phyloP scores from a whole-genome alignment of 2,113 vertebrate genomes.

The Hipposideros armiger region DNA sequence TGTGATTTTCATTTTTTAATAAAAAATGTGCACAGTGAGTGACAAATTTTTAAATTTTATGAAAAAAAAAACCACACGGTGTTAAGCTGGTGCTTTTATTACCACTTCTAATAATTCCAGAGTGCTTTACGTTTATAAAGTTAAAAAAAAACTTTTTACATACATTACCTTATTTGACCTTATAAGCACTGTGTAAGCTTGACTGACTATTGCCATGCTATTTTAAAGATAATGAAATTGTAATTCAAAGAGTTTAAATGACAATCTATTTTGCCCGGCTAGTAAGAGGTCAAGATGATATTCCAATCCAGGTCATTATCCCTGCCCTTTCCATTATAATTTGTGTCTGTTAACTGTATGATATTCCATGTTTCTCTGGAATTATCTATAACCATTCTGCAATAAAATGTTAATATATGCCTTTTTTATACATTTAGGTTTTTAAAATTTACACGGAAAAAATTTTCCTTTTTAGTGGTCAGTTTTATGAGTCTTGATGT shows the following conservation, averaged over 20 bases:
- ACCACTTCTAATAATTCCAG: not conserved
- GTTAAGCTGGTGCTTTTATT: not conserved
- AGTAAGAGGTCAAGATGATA: not conserved
- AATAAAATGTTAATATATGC: not conserved
- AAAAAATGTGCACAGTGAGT: not conserved
- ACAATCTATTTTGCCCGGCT: not conserved
- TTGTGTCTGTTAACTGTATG: not conserved
- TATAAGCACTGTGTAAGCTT: not conserved
- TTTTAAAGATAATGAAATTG: slow-evolving; percentile 12
- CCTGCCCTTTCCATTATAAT: not conserved
- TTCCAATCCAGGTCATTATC: not conserved
- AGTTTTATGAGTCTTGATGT: not conserved
- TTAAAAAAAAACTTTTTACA: not conserved
- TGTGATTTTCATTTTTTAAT: slow-evolving; percentile 22
- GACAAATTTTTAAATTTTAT: not conserved
- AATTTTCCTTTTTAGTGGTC: not conserved
- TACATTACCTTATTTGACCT: not conserved
- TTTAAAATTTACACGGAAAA: not conserved
- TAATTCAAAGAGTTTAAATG: not conserved
- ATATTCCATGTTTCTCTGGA: not conserved
- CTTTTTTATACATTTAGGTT: not conserved
- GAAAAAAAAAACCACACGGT: not conserved
- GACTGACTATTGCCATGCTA: not conserved
- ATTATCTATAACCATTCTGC: not conserved
- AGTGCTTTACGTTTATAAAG: not conserved